A percentile compares a stretch with the other conserved stretches of the same genome.
These are phyloP conservation scores for Agrilus cyanescens DNA, from an alignment of 2,888 invertebrate genomes.

Conservation along the genomic window DNA sequence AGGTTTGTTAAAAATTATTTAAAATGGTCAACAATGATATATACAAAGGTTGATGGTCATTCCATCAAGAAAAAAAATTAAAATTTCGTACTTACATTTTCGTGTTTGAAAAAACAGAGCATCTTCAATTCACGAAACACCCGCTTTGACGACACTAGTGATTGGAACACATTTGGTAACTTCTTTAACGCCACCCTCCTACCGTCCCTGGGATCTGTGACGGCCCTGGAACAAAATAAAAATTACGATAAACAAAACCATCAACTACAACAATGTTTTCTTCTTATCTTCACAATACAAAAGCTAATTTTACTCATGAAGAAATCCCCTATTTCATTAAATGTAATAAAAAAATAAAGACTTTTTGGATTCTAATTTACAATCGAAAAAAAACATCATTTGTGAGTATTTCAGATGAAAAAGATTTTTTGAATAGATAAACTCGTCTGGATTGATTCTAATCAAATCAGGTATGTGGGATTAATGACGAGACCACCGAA, in stretches of 20 bases:
- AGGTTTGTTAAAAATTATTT: too few species aligned
- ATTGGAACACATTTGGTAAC: conserved; percentile 99
- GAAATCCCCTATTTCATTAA: neutral
- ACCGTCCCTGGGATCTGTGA: conserved; percentile 97
- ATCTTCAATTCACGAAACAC: conserved; percentile 98
- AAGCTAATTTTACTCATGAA: neutral
- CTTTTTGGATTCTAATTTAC: too few species aligned
- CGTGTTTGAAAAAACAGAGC: conserved; percentile 99
- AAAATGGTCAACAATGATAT: too few species aligned
- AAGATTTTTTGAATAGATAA: too few species aligned
- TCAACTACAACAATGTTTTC: neutral
- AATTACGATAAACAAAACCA: conserved; percentile 7
- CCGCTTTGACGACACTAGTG: conserved; percentile 95
- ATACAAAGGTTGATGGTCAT: too few species aligned
- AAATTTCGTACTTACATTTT: conserved; percentile 72
- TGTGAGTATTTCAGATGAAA: too few species aligned
- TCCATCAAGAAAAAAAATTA: too few species aligned
- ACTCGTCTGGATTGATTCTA: too few species aligned
- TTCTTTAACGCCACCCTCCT: conserved; percentile 97
- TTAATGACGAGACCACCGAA: too few species aligned
- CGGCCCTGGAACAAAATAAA: conserved; percentile 71
- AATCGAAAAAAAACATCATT: too few species aligned
- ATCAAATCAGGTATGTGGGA: too few species aligned
- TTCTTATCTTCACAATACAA: neutral
- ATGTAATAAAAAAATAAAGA: neutral